Evolutionary conservation across 2,888 invertebrate species (phyloP).

Genomic region (Scaptomyza tumidula): DNA sequence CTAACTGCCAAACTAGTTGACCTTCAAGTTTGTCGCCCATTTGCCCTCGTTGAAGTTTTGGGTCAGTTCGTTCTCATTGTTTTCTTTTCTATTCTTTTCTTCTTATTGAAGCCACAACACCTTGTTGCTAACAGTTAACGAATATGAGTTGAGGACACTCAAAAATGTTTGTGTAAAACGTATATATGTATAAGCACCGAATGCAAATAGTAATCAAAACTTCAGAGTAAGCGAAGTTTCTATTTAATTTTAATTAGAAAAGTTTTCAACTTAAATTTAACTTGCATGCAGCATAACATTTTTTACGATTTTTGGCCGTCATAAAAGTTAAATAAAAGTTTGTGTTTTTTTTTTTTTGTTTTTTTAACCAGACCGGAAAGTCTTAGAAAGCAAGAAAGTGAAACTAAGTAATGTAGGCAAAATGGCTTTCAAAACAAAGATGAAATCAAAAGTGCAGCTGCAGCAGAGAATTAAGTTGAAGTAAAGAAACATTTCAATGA

Average conservation of each 20-base stretch:
- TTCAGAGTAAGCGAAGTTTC: conserved; percentile 62
- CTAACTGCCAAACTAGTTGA: conserved; percentile 31
- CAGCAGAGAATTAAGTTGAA: not conserved
- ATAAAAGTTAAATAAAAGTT: conserved; percentile 58
- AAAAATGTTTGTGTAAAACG: conserved; percentile 17
- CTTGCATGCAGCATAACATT: conserved; percentile 44
- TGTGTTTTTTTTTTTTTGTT: conserved; percentile 18
- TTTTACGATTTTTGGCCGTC: conserved; percentile 40
- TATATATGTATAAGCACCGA: conserved; percentile 35
- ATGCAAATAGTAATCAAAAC: conserved; percentile 75
- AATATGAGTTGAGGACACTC: conserved; percentile 32
- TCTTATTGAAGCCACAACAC: conserved; percentile 19
- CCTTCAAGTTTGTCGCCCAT: conserved; percentile 38
- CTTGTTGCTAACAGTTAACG: conserved; percentile 34
- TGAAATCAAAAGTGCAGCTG: conserved; percentile 24
- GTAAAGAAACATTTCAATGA: not conserved
- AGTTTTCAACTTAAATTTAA: conserved; percentile 73
- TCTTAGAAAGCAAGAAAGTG: conserved; percentile 27
- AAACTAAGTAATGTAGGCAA: conserved; percentile 18
- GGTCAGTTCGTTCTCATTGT: conserved; percentile 17
- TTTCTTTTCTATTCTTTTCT: conserved; percentile 29
- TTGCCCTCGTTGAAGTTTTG: conserved; percentile 42
- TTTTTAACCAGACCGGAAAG: conserved; percentile 9
- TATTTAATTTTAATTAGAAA: conserved; percentile 78
- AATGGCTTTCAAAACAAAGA: conserved; percentile 17